These are phyloP conservation scores for Choristoneura fumiferana DNA, from an alignment of 1,140 invertebrate species.

Conservation along the genomic window DNA sequence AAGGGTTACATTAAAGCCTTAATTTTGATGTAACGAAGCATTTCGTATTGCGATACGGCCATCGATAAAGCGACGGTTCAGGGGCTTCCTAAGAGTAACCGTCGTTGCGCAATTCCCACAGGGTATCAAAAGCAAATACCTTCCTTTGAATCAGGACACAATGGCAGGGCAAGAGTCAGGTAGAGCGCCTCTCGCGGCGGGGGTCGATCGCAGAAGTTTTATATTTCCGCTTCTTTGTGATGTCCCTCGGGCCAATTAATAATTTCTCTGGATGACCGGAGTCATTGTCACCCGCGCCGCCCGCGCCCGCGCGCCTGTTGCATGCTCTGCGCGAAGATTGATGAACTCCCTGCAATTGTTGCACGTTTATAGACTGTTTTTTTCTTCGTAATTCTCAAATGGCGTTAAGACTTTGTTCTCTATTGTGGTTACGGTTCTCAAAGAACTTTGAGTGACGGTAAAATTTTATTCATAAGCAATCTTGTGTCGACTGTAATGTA, in stretches of 20 bases:
- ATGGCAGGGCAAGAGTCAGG: constrained; percentile 75
- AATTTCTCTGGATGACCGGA: constrained; percentile 73
- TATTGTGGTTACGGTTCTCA: constrained; percentile 28
- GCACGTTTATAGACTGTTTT: constrained; percentile 61
- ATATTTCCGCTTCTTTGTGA: constrained; percentile 77
- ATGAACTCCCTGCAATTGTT: constrained; percentile 68
- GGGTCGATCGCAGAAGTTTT: constrained; percentile 70
- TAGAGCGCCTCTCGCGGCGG: constrained; percentile 63
- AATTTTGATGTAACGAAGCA: constrained; percentile 27
- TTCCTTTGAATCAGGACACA: constrained; percentile 64
- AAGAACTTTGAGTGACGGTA: constrained; percentile 15
- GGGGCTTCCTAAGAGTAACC: constrained; percentile 42
- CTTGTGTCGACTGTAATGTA: constrained; percentile 16
- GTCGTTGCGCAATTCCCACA: constrained; percentile 73
- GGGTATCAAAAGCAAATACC: constrained; percentile 63
- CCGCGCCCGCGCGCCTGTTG: constrained; percentile 38
- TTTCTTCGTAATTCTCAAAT: constrained; percentile 45
- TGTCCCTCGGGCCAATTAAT: constrained; percentile 66
- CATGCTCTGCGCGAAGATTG: constrained; percentile 67
- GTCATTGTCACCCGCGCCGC: constrained; percentile 59
- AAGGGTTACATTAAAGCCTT: constrained; percentile 42
- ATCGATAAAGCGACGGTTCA: constrained; percentile 41
- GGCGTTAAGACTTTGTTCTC: constrained; percentile 39
- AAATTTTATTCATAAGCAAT: constrained; percentile 16
- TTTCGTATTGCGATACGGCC: constrained; percentile 26